Base-by-base conservation (phyloP, 2,888 invertebrate genomes). In the Heliconius ethilla region DNA sequence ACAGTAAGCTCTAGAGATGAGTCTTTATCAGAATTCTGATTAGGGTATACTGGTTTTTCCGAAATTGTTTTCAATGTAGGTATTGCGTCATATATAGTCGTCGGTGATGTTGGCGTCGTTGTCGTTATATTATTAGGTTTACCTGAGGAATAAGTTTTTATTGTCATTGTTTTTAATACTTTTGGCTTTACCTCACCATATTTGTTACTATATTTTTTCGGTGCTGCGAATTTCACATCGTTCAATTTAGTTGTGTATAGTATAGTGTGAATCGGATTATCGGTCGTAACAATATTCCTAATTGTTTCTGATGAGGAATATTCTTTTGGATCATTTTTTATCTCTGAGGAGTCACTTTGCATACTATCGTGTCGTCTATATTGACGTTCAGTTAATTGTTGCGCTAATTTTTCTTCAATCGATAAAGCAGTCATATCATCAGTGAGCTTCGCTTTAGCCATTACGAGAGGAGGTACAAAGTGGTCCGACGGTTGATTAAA, bases 381-480 rank as follows among this genome's bases (percentile, higher is more conserved):
- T 72, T 87, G 86, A 79, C 90, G 87, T 84, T 91, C 91, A 77
- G 91, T 90, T 59, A 92, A 81, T 84, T 92, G 91, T 86, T 95
- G 92, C 33, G 92, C 91, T 86, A 93, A 89, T 88, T 95, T 91
- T 89, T 93, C 92, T 89, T 94, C 87, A 84, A 94, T 85, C 7
- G 95, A 94, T 80, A 94, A 85, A 70, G 94, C 93, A 45, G 90
- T 94, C 94, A 95, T 94, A 76, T 95, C 95, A 80, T 94, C 91
- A 81, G 92, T 92, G 40, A 94, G 87, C 87, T 91, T 95, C 74
- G 95, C 91, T 82, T 94, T 95, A 40, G 95, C 95, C 93, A 95
- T 95, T 4, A 95, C 94, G 45, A 95, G 83, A 6, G 95, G 95
- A 7, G 95, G 95, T 40, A 95, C 89, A 83, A 95, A 95, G 82